These are phyloP conservation scores for Ormia ochracea DNA, from an alignment of 2,888 invertebrate species.

Conservation along the genomic window DNA sequence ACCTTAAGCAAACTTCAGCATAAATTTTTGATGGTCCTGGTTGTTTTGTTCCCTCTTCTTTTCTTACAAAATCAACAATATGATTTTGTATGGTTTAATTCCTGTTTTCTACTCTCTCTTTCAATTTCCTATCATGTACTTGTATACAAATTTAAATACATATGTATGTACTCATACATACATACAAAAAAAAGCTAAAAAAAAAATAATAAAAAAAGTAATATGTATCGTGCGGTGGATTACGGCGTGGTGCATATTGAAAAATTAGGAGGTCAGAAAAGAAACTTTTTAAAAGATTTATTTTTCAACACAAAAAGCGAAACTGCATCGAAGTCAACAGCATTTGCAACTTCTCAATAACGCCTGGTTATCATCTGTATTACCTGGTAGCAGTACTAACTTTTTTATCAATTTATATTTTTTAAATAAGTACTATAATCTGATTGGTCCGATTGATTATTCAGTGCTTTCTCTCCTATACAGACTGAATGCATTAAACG, in stretches of 20 bases:
- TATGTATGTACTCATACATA: not conserved
- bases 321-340: fast-evolving
- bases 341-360: no score
- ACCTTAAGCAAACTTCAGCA: not conserved
- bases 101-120: not conserved
- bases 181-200: no score
- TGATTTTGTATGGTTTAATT: constrained; percentile 22
- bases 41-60: constrained; percentile 8
- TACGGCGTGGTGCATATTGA: not conserved
- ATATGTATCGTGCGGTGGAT: not conserved
- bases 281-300: not conserved
- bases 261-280: not conserved
- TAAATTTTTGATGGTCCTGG: constrained; percentile 8
- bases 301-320: not conserved
- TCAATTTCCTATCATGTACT: no score
- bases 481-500: no score
- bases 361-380: no score
- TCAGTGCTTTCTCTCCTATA: no score
- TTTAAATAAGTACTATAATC: no score
- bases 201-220: no score
- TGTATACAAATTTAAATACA: no score
- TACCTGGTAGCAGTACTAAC: no score
- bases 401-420: no score
- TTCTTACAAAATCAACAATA: constrained; percentile 40
- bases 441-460: no score